Base-by-base conservation (phyloP, 2,113 vertebrate species). In the Cyprinus carpio region DNA sequence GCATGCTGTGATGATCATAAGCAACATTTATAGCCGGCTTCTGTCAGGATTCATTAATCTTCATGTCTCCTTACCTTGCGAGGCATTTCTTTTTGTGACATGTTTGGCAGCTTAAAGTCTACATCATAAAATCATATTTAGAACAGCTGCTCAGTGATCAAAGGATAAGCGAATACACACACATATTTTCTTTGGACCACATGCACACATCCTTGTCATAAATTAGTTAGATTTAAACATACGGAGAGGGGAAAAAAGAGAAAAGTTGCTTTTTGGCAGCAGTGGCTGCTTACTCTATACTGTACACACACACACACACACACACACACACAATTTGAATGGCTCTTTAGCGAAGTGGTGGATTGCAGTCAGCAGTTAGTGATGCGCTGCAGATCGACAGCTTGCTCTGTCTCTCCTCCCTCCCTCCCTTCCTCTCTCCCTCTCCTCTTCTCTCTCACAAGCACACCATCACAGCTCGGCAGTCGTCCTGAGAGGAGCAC, bases 141-240 rank as follows among this genome's bases (percentile, higher is more conserved):
- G 65, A 88, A 88, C 85, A 92, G 91, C 91, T 90, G 87, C 67
- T 76, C 90, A 84, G 88, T 85, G 92, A 94, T 92, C 91, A 92
- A 90, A 87, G 78, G 77, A 77, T 76, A 83, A 75, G 56, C 71
- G 67, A 29, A 81, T 81, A 67, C 79, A 31, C 54, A 56, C 20
- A 25, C 64, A n/a, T 74, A 74, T 62, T 82, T 79, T 51, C 18
- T 82, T 78, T 72, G 29, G 29, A 82, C 54, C 10, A 4, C 67
- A 71, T 49, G 43, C 79, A n/a, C 64, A 74, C 76, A 79, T 69
- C 6, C 69, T 31, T 54, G 25, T 75, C 76, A 82, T 75, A 64
- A 85, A 75, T 80, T 71, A 43, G 86, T 72, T 65, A 23, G 84
- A 56, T 80, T 62, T 71, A 78, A 92, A 93, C 90, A 92, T 62